Evolutionary conservation across 2,888 invertebrate genomes (phyloP), one percentile per base, ranked within the genome.

Genomic region (Plebejus argus): DNA sequence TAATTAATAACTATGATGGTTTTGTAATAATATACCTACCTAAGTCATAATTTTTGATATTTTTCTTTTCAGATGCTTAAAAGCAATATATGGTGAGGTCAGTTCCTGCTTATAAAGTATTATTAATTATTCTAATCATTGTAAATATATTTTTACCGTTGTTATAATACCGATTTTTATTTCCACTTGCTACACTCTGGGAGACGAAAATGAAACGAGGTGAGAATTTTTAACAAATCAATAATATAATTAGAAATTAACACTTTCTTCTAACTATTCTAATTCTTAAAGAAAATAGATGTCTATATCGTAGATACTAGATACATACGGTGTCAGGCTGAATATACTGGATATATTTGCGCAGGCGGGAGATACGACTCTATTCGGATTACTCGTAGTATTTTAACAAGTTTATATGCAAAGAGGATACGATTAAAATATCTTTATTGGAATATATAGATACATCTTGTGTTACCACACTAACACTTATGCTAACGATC

Each of bases 171-270:
- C 7, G 28, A 28, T 23, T 74, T 23, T 74, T n/a, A 39, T 70
- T 70, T 70, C 61, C 4, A 20, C 20, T n/a, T 0, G 39, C 18
- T 3, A 39, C 20, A 39, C 23, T 45, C 53, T 35, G 76, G 45
- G 39, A 20, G 71, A 66, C 87, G 87, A 89, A 87, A 84, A 90
- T 81, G 90, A 87, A 85, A 83, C 58, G 77, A 77, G 35, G 53
- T 81, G 76, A 82, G 82, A 88, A 89, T 88, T 82, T 88, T 91
- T 91, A 92, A 93, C 91, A 93, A 93, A 93, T 90, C 86, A 90
- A 89, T 92, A 90, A 88, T 93, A 86, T 93, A 91, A 90, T 92
- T 87, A 86, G 89, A 93, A 93, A 91, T 90, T 88, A 93, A 92
- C 90, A 91, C 87, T 89, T 89, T 84, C 88, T 87, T 86, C 88